Base-by-base conservation (phyloP, 2,797 vertebrate species). In the Sebastolobus alascanus region DNA sequence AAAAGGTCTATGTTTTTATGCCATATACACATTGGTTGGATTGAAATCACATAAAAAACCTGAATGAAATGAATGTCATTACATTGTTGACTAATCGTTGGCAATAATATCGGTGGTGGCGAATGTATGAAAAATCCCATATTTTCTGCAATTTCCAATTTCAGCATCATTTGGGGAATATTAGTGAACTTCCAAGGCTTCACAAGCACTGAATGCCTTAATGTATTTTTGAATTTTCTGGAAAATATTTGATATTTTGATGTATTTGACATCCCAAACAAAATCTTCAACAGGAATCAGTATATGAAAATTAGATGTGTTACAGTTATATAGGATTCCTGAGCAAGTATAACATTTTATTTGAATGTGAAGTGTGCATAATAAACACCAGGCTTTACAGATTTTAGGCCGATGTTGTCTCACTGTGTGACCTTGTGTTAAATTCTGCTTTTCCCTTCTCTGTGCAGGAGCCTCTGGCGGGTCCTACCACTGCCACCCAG, bases 401-500 rank as follows among this genome's bases (percentile, higher is more conserved):
- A 29, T n/a, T 5, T 2, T 2, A 18, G 31, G 4, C 3, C 7
- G 8, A 6, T 37, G 20, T 22, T 40, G 13, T 37, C 18, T 69
- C 37, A 40, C 43, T 13, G n/a, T 63, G 1, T 58, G 54, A 73
- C 33, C 55, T 1, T 50, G 10, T 66, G 37, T 76, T 43, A 8
- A 50, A 14, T 73, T 69, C 6, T 77, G 16, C 43, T 71, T 25
- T 73, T 38, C 11, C 31, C 22, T 2, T 75, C 37, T 78, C 63
- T 93, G 91, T 95, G 18, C 90, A 99, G 98, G 98, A 94, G 97
- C 96, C 89, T 95, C 97, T 89, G 97, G 96, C 80, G 95, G 96
- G 93, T 91, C 97, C 33, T 97, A 97, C 95, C 97, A 96, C 83
- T 98, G 96, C 93, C 97, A 97, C 90, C 97, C 97, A 77, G 98